These are phyloP conservation scores for Gobio gobio DNA, from an alignment of 2,113 vertebrate genomes.

Conservation along the genomic window DNA sequence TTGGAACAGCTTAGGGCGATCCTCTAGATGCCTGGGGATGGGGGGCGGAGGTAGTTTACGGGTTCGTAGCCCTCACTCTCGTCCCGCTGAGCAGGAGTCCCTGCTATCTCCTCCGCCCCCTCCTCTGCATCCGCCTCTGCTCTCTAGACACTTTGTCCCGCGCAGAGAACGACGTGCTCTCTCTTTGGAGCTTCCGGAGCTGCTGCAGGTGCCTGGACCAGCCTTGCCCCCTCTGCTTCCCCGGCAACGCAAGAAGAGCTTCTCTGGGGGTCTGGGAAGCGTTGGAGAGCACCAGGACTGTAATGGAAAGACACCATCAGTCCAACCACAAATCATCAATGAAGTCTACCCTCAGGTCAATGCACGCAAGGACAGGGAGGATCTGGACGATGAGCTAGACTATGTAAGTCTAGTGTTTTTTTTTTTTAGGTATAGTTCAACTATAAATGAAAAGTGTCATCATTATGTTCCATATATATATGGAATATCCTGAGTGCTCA, in stretches of 20 bases:
- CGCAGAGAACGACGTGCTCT: conserved; percentile 85
- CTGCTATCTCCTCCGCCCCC: conserved; percentile 79
- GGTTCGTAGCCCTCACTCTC: conserved; percentile 78
- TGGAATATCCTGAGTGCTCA: background rate
- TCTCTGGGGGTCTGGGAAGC: conserved; percentile 60
- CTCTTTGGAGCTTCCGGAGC: conserved; percentile 87
- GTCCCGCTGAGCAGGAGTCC: conserved; percentile 85
- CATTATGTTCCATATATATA: too few relatives aligned
- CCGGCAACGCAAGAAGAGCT: conserved; percentile 70
- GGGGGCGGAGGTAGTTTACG: conserved; percentile 74
- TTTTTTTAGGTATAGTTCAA: too few relatives aligned
- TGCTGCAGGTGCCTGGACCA: conserved; percentile 78
- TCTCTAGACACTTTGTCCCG: conserved; percentile 70
- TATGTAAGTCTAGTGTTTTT: too few relatives aligned
- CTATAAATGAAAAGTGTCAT: background rate
- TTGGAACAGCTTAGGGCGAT: conserved; percentile 88
- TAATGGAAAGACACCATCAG: conserved; percentile 88
- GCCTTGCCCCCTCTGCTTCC: conserved; percentile 54
- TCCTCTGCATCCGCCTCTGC: conserved; percentile 64
- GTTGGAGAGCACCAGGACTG: conserved; percentile 84
- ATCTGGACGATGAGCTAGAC: conserved; percentile 93
- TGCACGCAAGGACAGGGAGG: conserved; percentile 81
- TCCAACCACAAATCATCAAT: conserved; percentile 73
- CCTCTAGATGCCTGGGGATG: conserved; percentile 72
- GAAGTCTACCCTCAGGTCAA: conserved; percentile 95